phyloP scores from a whole-genome alignment of 2,888 invertebrate genomes.

The Nomada lathburiana region DNA sequence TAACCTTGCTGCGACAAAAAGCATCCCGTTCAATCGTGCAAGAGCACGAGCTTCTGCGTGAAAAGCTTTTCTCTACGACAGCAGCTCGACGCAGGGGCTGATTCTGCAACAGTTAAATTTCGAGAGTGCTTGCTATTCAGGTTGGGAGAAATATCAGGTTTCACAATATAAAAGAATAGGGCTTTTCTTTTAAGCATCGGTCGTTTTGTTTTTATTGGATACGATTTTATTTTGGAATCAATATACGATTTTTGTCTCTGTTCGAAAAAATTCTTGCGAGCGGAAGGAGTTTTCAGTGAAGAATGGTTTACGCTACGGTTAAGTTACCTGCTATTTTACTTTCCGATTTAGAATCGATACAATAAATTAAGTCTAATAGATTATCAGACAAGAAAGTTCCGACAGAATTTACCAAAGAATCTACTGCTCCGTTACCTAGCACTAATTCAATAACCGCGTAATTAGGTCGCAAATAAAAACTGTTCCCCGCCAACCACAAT shows the following conservation, averaged over 20 bases:
- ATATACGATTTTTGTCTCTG: background rate
- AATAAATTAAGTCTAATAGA: too few species aligned
- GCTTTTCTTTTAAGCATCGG: background rate
- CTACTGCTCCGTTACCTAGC: too few species aligned
- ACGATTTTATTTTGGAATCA: background rate
- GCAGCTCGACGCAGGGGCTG: background rate
- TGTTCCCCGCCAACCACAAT: too few species aligned
- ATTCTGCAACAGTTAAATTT: conserved; percentile 1
- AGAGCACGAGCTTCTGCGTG: conserved; percentile 15
- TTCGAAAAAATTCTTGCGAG: background rate
- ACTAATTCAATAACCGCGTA: too few species aligned
- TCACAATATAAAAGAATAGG: background rate
- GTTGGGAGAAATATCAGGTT: background rate
- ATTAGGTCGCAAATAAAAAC: too few species aligned
- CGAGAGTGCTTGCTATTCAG: conserved; percentile 15
- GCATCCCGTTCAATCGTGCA: conserved; percentile 37
- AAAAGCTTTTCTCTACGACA: conserved; percentile 37
- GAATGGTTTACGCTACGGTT: too few species aligned
- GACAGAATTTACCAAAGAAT: too few species aligned
- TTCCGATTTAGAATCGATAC: too few species aligned
- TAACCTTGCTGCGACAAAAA: conserved; percentile 45
- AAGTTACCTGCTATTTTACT: too few species aligned
- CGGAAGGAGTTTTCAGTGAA: too few species aligned
- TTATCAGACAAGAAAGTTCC: too few species aligned
- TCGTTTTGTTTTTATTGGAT: background rate